A percentile compares a stretch with the other conserved stretches of the same genome.
Evolutionary conservation across 2,113 vertebrate genomes (phyloP).

Genomic region (Nibea coibor): DNA sequence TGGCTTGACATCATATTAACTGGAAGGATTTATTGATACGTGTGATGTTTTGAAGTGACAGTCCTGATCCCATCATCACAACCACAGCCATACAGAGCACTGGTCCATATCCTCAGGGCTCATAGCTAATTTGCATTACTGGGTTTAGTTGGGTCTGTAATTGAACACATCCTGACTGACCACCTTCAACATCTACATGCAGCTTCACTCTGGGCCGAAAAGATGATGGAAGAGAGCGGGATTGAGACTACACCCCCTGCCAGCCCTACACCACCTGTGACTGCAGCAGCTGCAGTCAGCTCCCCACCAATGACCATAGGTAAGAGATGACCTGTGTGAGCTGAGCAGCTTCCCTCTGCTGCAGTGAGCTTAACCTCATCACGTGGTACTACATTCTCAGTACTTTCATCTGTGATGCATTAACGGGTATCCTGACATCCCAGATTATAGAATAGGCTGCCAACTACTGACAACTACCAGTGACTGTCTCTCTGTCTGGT

Average conservation of each 20-base stretch:
- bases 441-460: not conserved
- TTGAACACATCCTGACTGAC: not conserved
- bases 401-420: not conserved
- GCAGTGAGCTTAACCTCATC: too few relatives aligned
- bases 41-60: too few relatives aligned
- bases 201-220: constrained; percentile 55
- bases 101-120: too few relatives aligned
- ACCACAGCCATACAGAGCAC: too few relatives aligned
- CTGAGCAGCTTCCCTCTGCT: not conserved
- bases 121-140: not conserved
- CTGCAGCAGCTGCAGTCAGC: constrained; percentile 35
- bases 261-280: constrained; percentile 84
- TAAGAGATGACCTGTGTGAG: constrained; percentile 56
- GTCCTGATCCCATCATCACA: too few relatives aligned
- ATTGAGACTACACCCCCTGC: constrained; percentile 93
- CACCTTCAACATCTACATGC: not conserved
- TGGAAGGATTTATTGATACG: too few relatives aligned
- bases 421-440: not conserved
- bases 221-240: constrained; percentile 99
- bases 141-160: not conserved
- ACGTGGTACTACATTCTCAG: not conserved
- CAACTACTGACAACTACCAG: not conserved
- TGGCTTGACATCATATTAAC: too few relatives aligned
- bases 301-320: constrained; percentile 80
- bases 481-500: not conserved